Evolutionary conservation across 2,113 vertebrate species (phyloP).

Genomic region (Centrocercus urophasianus): DNA sequence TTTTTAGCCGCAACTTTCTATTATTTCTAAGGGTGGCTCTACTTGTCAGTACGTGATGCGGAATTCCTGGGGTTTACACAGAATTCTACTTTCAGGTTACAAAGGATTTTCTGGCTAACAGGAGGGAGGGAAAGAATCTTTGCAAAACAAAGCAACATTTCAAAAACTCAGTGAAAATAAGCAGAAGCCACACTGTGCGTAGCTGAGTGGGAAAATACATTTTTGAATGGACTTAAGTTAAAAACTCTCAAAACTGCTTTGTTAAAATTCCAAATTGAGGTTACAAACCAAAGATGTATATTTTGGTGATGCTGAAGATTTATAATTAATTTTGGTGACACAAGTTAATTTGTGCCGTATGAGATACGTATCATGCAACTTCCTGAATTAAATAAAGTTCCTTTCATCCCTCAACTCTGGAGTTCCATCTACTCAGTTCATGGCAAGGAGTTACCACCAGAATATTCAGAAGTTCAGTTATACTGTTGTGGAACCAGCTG

Average conservation of each 20-base stretch:
- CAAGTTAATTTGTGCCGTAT: rapidly evolving
- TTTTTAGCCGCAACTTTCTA: not conserved
- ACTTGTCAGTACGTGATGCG: not conserved
- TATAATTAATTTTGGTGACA: no score
- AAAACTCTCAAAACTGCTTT: not conserved
- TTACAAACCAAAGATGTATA: rapidly evolving
- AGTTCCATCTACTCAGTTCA: not conserved
- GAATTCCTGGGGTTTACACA: not conserved
- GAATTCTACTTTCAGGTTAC: not conserved
- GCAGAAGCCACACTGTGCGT: not conserved
- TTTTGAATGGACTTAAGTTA: not conserved
- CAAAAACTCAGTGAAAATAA: not conserved
- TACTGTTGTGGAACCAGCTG: not conserved
- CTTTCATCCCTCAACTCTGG: not conserved
- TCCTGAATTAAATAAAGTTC: not conserved
- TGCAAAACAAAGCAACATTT: not conserved
- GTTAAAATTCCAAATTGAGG: not conserved
- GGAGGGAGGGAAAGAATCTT: not conserved
- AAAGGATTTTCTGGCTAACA: not conserved
- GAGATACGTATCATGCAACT: not conserved
- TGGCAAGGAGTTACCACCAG: not conserved
- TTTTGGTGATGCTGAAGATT: not conserved
- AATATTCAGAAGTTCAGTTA: not conserved
- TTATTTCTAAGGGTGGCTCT: not conserved
- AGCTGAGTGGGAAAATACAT: not conserved